Conservation (phyloP, 2,797 vertebrate species). For the Margarornis squamiger region DNA sequence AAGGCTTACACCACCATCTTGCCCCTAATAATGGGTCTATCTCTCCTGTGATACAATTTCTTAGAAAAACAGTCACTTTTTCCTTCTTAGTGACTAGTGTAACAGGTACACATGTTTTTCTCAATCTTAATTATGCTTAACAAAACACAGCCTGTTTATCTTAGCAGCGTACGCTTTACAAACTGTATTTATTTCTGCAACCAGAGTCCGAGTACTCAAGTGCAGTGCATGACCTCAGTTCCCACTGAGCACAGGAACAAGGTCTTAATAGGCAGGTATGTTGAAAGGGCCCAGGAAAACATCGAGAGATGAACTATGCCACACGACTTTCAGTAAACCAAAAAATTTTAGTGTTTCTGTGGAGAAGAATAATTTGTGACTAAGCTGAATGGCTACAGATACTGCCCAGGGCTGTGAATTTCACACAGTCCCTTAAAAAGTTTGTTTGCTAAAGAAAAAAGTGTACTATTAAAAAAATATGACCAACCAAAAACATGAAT, state of each 20-base stretch:
- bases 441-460: not conserved
- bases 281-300: not conserved
- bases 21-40: not conserved
- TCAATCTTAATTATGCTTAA: not conserved
- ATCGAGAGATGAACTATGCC: rapidly evolving
- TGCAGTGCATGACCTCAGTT: not conserved
- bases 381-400: not conserved
- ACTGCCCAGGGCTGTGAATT: not conserved
- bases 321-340: not conserved
- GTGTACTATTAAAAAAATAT: not conserved
- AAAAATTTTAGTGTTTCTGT: not conserved
- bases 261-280: not conserved
- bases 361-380: not conserved
- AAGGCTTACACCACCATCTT: not conserved
- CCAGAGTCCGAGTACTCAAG: not conserved
- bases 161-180: not conserved
- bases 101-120: not conserved
- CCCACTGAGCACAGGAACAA: not conserved
- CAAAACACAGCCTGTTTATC: not conserved
- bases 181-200: not conserved
- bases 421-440: not conserved
- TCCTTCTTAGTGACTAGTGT: not conserved
- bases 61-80: not conserved
- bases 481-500: not conserved
- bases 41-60: not conserved